Evolutionary conservation across 2,797 vertebrate species (phyloP), one percentile per base, ranked within the genome.

Genomic region (Poeciliopsis turneri): DNA sequence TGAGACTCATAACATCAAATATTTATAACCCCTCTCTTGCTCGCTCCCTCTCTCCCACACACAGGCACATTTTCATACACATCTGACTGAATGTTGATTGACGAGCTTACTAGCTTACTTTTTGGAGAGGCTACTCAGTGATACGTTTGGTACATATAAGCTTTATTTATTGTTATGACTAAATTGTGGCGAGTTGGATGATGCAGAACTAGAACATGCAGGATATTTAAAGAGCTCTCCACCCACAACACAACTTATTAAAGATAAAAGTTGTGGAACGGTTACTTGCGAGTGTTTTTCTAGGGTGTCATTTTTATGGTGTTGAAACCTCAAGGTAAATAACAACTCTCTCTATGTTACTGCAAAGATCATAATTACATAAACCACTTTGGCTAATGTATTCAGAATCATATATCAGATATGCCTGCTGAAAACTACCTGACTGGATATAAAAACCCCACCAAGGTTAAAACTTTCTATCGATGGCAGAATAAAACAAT

Each of bases 1-100:
- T 69, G 64, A 80, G 79, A 76, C 86, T 84, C 89, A 18, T 39
- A 33, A 80, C 88, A 92, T 94, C 53, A 93, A 94, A 92, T 88
- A 93, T 94, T 92, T 71, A 94, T 90, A 55, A 57, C 6, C 4
- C 46, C 18, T 33, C 46, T 43, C 39, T 69, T 33, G 33, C 39
- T 68, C 30, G 12, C 46, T 30, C 28, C 5, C 28, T 3, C 25
- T 11, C 68, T 2, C 13, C 20, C 76, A 74, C 79, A 72, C 76
- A 72, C 72, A 47, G 15, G 6, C 49, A 59, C 73, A 51, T 33
- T 68, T 1, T 5, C 59, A 71, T 61, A 82, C 75, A 68, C 20
- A 23, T 78, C 68, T 76, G 74, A 82, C 77, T 82, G 76, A 77
- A 79, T 87, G 83, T 78, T 83, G 86, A 91, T 83, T 84, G 69